Evolutionary conservation across 2,888 invertebrate species (phyloP), one percentile per base, ranked within the genome.

Genomic region (Sphaerophoria taeniata): DNA sequence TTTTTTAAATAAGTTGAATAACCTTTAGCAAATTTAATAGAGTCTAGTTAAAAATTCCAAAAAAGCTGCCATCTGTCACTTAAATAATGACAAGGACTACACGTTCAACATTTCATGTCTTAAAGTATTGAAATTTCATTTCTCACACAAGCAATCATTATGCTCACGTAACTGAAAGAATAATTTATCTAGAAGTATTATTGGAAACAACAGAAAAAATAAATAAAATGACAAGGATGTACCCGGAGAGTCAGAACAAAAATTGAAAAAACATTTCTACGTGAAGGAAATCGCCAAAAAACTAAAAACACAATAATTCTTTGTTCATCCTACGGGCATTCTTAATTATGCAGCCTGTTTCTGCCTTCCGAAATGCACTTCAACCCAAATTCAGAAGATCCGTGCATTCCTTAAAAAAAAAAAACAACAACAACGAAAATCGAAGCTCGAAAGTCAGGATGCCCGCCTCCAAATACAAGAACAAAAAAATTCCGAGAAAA

Each of bases 331-430:
- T 55, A 31, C 39, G 55, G 79, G 43, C 33, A 49, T 51, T 16
- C 67, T 80, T 80, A 80, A 80, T 80, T 80, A 80, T 80, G 74
- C 79, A 80, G 74, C 74, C 34, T 74, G 69, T 74, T 74, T 74
- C 69, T 80, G 79, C 74, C 79, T 74, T 80, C 69, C 61, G n/a
- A 74, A 80, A 69, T 70, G 69, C 61, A 69, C 69, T 80, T 34
- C 60, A 51, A 53, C 34, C 73, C 45, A 73, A 79, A 56, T 70
- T 36, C 31, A 53, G 12, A 60, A 69, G 49, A 34, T 49, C 16
- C n/a, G 34, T 49, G 12, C 24, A 16, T 49, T 7, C 11, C 43
- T 43, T 24, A 24, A 1, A 24, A 24, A 24, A 24, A 24, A 24
- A 24, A 1, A 24, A 24, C 24, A 24, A 24, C 24, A 24, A 24